Evolutionary conservation across 37 sponge, comb jelly and placozoan genomes (phyloP), one percentile per base, ranked within the genome.

Genomic region (Diacarnus erythraeanus): DNA sequence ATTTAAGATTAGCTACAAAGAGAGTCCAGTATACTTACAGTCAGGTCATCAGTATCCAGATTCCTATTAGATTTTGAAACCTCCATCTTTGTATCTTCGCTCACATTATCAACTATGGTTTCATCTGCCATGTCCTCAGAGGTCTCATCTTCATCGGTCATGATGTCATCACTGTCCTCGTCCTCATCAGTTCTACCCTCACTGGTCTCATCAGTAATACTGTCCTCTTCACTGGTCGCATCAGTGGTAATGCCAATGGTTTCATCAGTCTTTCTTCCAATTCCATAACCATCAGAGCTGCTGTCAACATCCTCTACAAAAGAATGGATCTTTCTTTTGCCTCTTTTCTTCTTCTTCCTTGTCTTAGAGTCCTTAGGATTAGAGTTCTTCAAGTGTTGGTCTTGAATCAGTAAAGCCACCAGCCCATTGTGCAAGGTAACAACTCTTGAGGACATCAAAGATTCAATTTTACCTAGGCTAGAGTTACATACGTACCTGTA

Each of bases 391-490:
- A 38, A 58, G 37, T 42, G 37, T 38, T 58, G 63, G 40, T 58
- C 64, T 59, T 58, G 58, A 20, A 77, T 59, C 23, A 77, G 77
- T 9, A 77, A 39, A 22, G 77, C 77, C 38, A 63, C 64, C n/a
- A 77, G 57, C 63, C 77, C 77, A 77, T 77, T 77, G n/a, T 59
- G 64, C 40, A 77, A 35, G 23, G 27, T 59, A n/a, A 77, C 41
- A 38, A 35, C 60, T 60, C 77, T 77, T 22, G 36, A 34, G 33
- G 21, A 18, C 25, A 22, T 10, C 30, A 27, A 23, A 23, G 33
- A 17, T 63, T 26, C n/a, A n/a, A n/a, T n/a, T n/a, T n/a, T n/a
- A n/a, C n/a, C n/a, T n/a, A n/a, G n/a, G n/a, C n/a, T n/a, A n/a
- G n/a, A n/a, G n/a, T n/a, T n/a, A n/a, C n/a, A n/a, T n/a, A n/a